Conservation (phyloP, 2,797 vertebrate genomes). For the Tenualosa ilisha region DNA sequence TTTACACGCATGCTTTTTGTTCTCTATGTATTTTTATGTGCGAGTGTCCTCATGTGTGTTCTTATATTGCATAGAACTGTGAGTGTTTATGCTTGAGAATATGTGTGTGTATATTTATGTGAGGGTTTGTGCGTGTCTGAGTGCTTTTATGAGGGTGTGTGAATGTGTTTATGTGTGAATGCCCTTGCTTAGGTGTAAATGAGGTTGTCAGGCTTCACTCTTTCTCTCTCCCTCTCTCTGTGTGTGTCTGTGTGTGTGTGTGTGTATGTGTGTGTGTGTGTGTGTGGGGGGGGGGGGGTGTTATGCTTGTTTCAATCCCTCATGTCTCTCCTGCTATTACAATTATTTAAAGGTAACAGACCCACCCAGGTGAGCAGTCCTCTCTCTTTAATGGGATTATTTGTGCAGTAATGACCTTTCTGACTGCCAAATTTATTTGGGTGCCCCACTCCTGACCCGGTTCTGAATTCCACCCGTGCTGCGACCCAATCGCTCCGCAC, state of each 20-base stretch:
- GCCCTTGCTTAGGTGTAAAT: not conserved
- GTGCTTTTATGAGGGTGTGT: not conserved
- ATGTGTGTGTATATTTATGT: not conserved
- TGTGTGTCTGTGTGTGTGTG: not conserved
- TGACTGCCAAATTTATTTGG: slow-evolving; percentile 54
- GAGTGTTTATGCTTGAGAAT: not conserved
- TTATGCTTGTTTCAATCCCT: not conserved
- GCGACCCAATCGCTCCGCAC: slow-evolving; percentile 17
- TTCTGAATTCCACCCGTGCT: slow-evolving; percentile 32
- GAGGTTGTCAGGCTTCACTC: not conserved
- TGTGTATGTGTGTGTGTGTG: not conserved
- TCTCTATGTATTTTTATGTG: too few species aligned
- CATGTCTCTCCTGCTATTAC: slow-evolving; percentile 24
- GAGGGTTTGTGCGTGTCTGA: not conserved
- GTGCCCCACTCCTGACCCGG: slow-evolving; percentile 50
- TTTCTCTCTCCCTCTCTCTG: not conserved
- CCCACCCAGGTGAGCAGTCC: slow-evolving; percentile 36
- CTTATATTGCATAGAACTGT: too few species aligned
- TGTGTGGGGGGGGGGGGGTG: not conserved
- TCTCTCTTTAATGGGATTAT: slow-evolving; percentile 55
- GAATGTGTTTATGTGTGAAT: slow-evolving; percentile 3
- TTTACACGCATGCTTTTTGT: too few species aligned
- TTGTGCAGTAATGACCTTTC: slow-evolving; percentile 50
- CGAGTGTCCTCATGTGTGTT: too few species aligned
- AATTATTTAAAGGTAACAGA: slow-evolving; percentile 26